A percentile compares a stretch with the other conserved stretches of the same genome.
These are phyloP conservation scores for Zophobas atratus DNA, from an alignment of 1,140 invertebrate species.

Conservation along the genomic window DNA sequence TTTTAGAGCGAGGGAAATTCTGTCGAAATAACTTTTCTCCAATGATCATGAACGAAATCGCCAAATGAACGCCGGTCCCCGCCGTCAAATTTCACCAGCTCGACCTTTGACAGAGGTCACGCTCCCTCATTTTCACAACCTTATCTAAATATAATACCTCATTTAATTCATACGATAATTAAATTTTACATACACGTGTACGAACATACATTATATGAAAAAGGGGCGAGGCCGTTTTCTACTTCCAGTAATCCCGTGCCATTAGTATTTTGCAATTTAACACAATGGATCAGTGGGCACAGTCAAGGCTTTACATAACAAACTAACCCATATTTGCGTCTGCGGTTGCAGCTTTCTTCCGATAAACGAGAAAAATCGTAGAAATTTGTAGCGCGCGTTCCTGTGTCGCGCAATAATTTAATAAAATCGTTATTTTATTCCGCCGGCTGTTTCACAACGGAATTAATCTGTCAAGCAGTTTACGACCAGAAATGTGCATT, in stretches of 20 bases:
- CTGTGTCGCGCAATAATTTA: slow-evolving; percentile 10
- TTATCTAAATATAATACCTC: too few species aligned
- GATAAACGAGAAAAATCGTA: neutral
- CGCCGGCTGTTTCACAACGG: slow-evolving; percentile 13
- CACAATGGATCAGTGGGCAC: slow-evolving; percentile 40
- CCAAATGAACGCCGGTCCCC: too few species aligned
- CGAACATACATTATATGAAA: neutral
- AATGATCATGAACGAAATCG: too few species aligned
- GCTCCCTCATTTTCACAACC: too few species aligned
- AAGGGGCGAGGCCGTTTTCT: slow-evolving; percentile 35
- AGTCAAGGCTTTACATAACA: slow-evolving; percentile 40
- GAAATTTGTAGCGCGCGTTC: slow-evolving; percentile 6
- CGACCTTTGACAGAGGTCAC: too few species aligned
- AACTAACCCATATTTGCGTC: slow-evolving; percentile 35
- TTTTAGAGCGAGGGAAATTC: too few species aligned
- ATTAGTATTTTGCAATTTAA: slow-evolving; percentile 38
- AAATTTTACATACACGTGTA: slow-evolving; percentile 18
- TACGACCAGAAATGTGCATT: slow-evolving; percentile 47
- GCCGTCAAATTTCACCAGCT: too few species aligned
- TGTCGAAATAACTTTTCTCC: too few species aligned
- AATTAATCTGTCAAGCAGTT: slow-evolving; percentile 46
- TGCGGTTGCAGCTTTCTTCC: neutral
- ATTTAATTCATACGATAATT: neutral
- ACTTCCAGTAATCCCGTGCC: slow-evolving; percentile 19
- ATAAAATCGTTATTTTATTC: slow-evolving; percentile 8